Evolutionary conservation across 2,113 vertebrate genomes (phyloP), one percentile per base, ranked within the genome.

Genomic region (Macquaria ambigua): DNA sequence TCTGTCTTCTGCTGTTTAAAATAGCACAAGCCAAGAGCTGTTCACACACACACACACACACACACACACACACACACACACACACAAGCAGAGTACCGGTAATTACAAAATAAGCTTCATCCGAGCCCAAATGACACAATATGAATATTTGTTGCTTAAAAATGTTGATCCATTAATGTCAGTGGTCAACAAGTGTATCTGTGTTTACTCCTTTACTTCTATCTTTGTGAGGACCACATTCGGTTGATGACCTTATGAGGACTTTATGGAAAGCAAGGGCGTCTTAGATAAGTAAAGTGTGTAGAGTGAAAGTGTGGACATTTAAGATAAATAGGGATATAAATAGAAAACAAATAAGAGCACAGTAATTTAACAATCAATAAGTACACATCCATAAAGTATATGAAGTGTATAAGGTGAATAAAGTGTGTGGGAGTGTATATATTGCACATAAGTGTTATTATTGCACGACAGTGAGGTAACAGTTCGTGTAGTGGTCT

Each of bases 1-100:
- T 90, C 81, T 88, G 89, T 87, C 85, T 85, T 74, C 71, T 76
- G 64, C 80, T 72, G 80, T 88, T 86, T 84, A 86, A 90, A 88
- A 90, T 90, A 90, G 85, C 64, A 62, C 80, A 18, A 77, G 72
- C 55, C 82, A 58, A 63, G 46, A 79, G 70, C 84, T 25, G n/a
- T n/a, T 53, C 56, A 61, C 20, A 41, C 74, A 46, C 64, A 48
- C 41, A 48, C 52, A 28, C 75, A 67, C 28, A 67, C 41, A 48
- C 52, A 28, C 75, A 67, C 28, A 67, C 74, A 46, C 64, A 48
- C 56, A 61, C 20, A 41, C 74, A 46, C 64, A 48, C 41, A 48
- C 52, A 28, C 75, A 67, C 28, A 67, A 15, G 6, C 16, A 52
- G 16, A 20, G 46, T 48, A 48, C 46, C 14, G 11, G 61, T 61